These are phyloP conservation scores for Pristionchus fissidentatus DNA, from an alignment of 2,888 invertebrate species.

Conservation along the genomic window DNA sequence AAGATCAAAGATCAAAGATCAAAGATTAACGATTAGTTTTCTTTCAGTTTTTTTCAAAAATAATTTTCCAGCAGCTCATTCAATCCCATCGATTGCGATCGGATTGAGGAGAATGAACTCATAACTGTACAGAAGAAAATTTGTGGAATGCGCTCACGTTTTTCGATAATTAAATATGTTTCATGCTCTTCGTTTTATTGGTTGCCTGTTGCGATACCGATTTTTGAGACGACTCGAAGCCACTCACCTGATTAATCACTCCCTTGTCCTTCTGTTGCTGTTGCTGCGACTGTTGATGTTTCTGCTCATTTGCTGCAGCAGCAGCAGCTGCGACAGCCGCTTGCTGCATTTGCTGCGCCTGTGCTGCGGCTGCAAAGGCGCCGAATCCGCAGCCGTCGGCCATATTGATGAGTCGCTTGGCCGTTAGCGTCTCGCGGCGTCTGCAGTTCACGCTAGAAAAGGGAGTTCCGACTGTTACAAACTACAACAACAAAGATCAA, in stretches of 20 bases:
- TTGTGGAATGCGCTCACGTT: too few species aligned
- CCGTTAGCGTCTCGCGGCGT: slow-evolving; percentile 43
- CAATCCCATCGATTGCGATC: too few species aligned
- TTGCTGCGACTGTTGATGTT: not conserved
- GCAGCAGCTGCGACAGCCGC: not conserved
- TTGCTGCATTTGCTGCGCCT: too few species aligned
- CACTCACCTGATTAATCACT: slow-evolving; percentile 24
- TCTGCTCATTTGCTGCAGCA: not conserved
- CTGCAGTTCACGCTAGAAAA: slow-evolving; percentile 29
- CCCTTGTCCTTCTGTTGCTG: not conserved
- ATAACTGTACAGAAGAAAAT: too few species aligned
- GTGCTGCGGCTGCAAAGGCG: not conserved
- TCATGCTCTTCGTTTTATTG: too few species aligned
- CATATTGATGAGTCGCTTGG: slow-evolving; percentile 18
- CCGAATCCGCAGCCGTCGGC: slow-evolving; percentile 32
- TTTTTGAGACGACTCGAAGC: not conserved
- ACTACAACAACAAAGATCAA: not conserved
- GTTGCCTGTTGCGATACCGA: not conserved
- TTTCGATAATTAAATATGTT: too few species aligned
- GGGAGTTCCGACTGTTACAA: not conserved
- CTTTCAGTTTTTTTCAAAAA: not conserved
- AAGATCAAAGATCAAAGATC: not conserved
- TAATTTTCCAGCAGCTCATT: not conserved
- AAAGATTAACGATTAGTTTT: not conserved
- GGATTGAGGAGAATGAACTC: too few species aligned